Percentiles rank a stretch among this genome's conserved stretches.
These are phyloP conservation scores for Eleginops maclovinus DNA, from an alignment of 2,113 vertebrate genomes.

Conservation along the genomic window DNA sequence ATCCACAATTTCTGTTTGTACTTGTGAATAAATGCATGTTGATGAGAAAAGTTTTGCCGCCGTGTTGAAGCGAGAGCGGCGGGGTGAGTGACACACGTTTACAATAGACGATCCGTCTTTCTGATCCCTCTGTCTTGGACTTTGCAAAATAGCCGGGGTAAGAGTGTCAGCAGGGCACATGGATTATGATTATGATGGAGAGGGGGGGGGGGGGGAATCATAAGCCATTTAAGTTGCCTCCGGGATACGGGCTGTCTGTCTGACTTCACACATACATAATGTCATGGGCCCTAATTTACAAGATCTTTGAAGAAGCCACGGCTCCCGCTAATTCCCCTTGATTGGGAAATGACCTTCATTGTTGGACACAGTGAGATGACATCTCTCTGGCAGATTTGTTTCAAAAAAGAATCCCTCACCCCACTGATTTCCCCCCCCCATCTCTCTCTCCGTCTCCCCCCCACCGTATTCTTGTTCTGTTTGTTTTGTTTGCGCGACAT, in stretches of 20 bases:
- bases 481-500: constrained; percentile 82
- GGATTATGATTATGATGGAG: constrained; percentile 70
- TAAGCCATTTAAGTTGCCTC: constrained; percentile 72
- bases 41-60: constrained; percentile 65
- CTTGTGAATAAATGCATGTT: constrained; percentile 75
- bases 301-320: constrained; percentile 68
- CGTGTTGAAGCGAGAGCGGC: constrained; percentile 4
- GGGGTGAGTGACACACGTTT: constrained; percentile 42
- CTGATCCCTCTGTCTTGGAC: constrained; percentile 58
- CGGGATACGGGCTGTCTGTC: constrained; percentile 68
- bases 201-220: constrained; percentile 18
- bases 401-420: constrained; percentile 33
- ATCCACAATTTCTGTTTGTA: constrained; percentile 56
- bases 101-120: constrained; percentile 31
- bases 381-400: constrained; percentile 68
- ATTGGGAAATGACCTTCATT: constrained; percentile 81
- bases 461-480: constrained; percentile 69
- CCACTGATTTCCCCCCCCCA: neutral
- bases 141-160: constrained; percentile 41
- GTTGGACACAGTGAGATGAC: constrained; percentile 74
- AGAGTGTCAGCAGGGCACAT: constrained; percentile 53
- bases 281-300: constrained; percentile 63
- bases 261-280: constrained; percentile 67
- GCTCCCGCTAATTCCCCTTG: constrained; percentile 72
- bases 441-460: constrained; percentile 18